Evolutionary conservation across 2,797 vertebrate species (phyloP).

Genomic region (Aselliscus stoliczkanus): DNA sequence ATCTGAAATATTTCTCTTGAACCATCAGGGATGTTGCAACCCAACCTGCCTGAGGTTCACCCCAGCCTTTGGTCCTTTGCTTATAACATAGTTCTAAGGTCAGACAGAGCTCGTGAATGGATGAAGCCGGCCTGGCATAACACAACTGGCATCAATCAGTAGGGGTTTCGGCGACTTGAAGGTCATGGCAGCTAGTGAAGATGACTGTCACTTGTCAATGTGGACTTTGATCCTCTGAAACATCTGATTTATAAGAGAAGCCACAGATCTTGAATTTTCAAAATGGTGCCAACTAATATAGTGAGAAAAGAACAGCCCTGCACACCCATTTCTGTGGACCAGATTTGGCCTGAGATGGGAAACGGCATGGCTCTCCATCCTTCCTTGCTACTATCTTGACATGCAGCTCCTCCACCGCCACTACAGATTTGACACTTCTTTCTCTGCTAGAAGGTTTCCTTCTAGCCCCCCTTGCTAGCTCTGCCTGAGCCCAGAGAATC

Average conservation of each 20-base stretch:
- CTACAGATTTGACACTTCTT: background rate
- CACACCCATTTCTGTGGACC: background rate
- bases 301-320: background rate
- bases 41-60: background rate
- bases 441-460: background rate
- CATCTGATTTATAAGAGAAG: background rate
- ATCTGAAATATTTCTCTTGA: background rate
- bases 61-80: background rate
- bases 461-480: background rate
- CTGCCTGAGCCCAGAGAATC: background rate
- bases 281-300: background rate
- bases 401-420: accelerated
- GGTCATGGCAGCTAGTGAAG: background rate
- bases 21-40: background rate
- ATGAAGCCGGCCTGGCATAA: background rate
- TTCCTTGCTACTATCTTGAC: background rate
- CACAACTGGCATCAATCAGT: accelerated
- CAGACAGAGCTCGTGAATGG: background rate
- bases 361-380: background rate
- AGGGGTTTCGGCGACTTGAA: background rate
- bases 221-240: background rate
- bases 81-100: background rate
- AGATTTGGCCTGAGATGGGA: background rate
- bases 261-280: background rate
- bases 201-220: background rate